Evolutionary conservation across 2,888 invertebrate genomes (phyloP).

Genomic region (Crematogaster levior): DNA sequence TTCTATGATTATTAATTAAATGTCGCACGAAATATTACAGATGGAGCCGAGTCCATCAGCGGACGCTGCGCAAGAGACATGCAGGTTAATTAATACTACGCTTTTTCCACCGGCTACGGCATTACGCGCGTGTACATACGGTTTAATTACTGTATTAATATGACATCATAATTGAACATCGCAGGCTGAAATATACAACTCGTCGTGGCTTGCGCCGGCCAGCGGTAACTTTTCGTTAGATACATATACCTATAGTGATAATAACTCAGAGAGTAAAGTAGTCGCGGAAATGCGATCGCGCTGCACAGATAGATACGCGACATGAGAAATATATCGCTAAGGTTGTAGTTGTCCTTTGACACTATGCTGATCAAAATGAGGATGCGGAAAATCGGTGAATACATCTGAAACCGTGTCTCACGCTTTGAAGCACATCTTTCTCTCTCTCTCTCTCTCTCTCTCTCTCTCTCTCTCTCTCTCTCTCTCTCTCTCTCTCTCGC

Average conservation of each 20-base stretch:
- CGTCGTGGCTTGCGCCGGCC: not conserved
- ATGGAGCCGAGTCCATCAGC: slow-evolving; percentile 11
- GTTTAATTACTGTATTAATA: slow-evolving; percentile 63
- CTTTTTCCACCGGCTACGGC: slow-evolving; percentile 21
- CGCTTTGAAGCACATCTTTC: not conserved
- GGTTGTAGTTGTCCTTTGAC: not conserved
- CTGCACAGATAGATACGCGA: not conserved
- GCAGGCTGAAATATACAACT: slow-evolving; percentile 41
- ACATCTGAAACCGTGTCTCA: slow-evolving; percentile 13
- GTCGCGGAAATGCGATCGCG: slow-evolving; percentile 26
- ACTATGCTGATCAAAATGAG: not conserved
- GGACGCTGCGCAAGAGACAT: not conserved
- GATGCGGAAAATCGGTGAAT: slow-evolving; percentile 17
- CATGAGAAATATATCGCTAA: not conserved
- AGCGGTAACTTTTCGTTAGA: not conserved
- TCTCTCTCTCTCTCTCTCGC: not conserved
- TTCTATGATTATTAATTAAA: slow-evolving; percentile 58
- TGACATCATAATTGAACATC: slow-evolving; percentile 59
- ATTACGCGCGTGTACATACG: not conserved
- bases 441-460: not conserved
- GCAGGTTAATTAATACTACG: slow-evolving; percentile 61
- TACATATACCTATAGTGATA: not conserved
- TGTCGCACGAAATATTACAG: slow-evolving; percentile 50
- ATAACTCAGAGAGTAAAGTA: slow-evolving; percentile 10
- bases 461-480: not conserved